These are phyloP conservation scores for Brachyalestes nurse DNA, from an alignment of 2,797 vertebrate genomes.

Conservation along the genomic window DNA sequence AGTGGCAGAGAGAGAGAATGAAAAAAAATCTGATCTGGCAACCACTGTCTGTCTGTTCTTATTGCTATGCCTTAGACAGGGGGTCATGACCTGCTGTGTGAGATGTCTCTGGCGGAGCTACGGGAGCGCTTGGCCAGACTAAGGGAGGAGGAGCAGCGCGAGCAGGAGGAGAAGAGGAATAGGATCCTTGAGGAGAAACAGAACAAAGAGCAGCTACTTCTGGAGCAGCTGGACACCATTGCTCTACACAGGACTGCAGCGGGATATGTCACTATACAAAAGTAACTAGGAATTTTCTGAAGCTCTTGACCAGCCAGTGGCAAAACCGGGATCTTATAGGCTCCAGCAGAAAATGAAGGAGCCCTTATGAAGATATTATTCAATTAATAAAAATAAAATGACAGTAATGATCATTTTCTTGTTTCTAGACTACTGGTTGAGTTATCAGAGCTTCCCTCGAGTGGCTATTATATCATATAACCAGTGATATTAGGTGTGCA, in stretches of 20 bases:
- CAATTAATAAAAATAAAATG: neutral
- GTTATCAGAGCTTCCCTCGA: neutral
- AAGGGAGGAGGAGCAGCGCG: constrained; percentile 74
- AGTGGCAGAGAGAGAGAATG: neutral
- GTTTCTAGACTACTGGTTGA: neutral
- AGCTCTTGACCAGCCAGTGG: neutral
- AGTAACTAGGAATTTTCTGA: constrained; percentile 70
- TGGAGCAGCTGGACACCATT: constrained; percentile 81
- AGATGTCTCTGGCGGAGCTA: constrained; percentile 92
- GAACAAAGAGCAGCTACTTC: constrained; percentile 79
- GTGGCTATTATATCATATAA: neutral
- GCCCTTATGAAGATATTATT: neutral
- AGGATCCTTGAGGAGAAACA: constrained; percentile 84
- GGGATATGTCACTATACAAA: constrained; percentile 76
- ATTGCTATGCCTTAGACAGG: constrained; percentile 73
- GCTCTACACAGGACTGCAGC: constrained; percentile 75
- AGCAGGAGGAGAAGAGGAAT: constrained; percentile 81
- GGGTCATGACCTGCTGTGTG: constrained; percentile 85
- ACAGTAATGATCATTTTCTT: neutral
- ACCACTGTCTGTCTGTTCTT: constrained; percentile 4
- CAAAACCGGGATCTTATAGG: neutral
- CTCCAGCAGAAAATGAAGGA: neutral
- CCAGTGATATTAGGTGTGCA: neutral
- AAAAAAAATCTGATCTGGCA: neutral
- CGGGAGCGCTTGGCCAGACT: constrained; percentile 82